Conservation (phyloP, 2,797 vertebrate genomes). For the Sphaeramia orbicularis region DNA sequence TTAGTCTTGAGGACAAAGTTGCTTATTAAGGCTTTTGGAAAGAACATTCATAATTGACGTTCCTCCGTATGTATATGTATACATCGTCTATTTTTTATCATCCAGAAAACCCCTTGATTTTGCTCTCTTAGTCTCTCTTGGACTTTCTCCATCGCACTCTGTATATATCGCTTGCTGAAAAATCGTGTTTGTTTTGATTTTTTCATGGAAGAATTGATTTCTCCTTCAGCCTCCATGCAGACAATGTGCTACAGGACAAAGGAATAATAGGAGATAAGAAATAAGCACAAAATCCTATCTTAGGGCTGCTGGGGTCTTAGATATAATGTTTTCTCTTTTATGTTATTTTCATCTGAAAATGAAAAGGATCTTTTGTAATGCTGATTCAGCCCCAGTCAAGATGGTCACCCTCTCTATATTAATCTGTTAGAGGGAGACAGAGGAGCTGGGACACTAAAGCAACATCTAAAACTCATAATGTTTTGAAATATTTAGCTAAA, state of each 20-base stretch:
- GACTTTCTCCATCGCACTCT: constrained; percentile 26
- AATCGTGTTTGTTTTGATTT: constrained; percentile 67
- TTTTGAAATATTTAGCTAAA: constrained; percentile 10
- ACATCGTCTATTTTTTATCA: constrained; percentile 34
- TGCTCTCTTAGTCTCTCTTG: constrained; percentile 17
- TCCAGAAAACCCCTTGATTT: constrained; percentile 11
- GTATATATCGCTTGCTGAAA: constrained; percentile 42
- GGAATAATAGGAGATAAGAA: constrained; percentile 64
- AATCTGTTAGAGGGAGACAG: constrained; percentile 6
- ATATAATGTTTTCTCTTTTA: constrained; percentile 64
- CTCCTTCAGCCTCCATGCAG: constrained; percentile 55
- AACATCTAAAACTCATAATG: constrained; percentile 6
- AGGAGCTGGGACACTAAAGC: background rate
- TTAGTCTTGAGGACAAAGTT: constrained; percentile 67
- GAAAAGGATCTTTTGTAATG: constrained; percentile 66
- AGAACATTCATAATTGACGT: constrained; percentile 60
- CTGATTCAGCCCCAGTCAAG: constrained; percentile 51
- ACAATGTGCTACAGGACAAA: constrained; percentile 53
- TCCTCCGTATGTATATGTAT: constrained; percentile 34
- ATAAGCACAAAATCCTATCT: constrained; percentile 67
- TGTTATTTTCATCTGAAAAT: constrained; percentile 67
- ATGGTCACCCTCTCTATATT: constrained; percentile 31
- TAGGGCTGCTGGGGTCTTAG: constrained; percentile 42
- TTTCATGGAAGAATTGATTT: constrained; percentile 70
- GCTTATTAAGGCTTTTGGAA: constrained; percentile 72